Conservation (phyloP, 2,113 vertebrate species). For the rabbit (Oryctolagus cuniculus) region DNA sequence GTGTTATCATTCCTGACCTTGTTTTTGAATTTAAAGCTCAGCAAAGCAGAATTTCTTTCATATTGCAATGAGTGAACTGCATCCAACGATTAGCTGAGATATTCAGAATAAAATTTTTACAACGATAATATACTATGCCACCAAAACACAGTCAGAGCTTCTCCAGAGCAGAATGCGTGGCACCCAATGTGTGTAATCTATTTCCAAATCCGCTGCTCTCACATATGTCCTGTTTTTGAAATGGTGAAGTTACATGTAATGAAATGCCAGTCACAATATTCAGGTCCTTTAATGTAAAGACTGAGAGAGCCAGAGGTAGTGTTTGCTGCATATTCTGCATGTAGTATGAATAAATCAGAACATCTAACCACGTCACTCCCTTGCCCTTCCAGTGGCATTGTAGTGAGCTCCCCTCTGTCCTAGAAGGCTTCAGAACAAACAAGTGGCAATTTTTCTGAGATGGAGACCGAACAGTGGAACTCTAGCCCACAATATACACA, state of each 20-base stretch:
- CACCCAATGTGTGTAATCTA: not conserved
- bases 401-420: not conserved
- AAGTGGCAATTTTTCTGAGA: not conserved
- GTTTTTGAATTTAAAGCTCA: slow-evolving; percentile 5
- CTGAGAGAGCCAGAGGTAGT: not conserved
- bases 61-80: not conserved
- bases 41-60: not conserved
- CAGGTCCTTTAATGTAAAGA: not conserved
- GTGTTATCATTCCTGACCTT: not conserved
- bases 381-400: not conserved
- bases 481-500: not conserved
- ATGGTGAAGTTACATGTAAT: not conserved
- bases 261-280: not conserved
- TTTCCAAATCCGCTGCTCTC: not conserved
- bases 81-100: not conserved
- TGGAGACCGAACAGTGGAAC: not conserved
- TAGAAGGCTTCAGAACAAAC: not conserved
- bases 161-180: not conserved
- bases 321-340: not conserved
- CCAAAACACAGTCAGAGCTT: not conserved
- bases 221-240: slow-evolving; percentile 18
- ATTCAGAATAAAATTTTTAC: not conserved
- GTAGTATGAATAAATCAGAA: not conserved
- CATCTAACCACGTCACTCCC: not conserved
- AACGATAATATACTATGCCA: not conserved